Base-by-base conservation (phyloP, 1,140 invertebrate species). In the Adelges cooleyi region DNA sequence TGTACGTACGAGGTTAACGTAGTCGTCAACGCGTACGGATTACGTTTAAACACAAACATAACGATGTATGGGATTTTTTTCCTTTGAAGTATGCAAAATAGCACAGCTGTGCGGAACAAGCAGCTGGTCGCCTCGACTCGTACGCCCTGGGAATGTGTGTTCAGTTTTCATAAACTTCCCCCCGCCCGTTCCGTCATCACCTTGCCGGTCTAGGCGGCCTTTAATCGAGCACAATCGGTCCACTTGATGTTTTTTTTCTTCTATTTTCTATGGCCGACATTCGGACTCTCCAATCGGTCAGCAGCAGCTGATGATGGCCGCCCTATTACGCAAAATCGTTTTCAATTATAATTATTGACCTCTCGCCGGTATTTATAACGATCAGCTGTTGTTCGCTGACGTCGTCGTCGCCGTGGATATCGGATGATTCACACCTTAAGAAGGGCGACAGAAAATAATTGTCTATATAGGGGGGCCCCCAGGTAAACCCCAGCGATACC, bases 361-460 rank as follows among this genome's bases (percentile, higher is more conserved):
- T 25, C 42, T 48, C 33, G 18, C 22, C 56, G 56, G 44, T 48
- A 42, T n/a, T 13, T 62, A 29, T 62, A 23, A 62, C 40, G 27
- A 62, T 62, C 56, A 62, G 56, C 56, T 62, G 56, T 62, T n/a
- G n/a, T n/a, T n/a, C n/a, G n/a, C n/a, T n/a, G n/a, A 46, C 56
- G 29, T 33, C 29, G 29, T 62, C 56, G 29, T 33, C 29, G 29
- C 33, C 42, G 25, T 29, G 25, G 17, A 48, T 62, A 62, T 62
- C 56, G 25, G 25, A 62, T 46, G 56, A 62, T 62, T 62, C 42
- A 62, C 56, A 62, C 56, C 56, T 62, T 48, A 62, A 62, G 56
- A 62, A 62, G 56, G 56, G 42, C 27, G 42, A 40, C 27, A 20
- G 25, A 46, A 20, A 62, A 48, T 48, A 33, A 48, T 62, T 62